Conservation (phyloP, 92 coral and sea anemone species). For the Plumapathes pennacea region DNA sequence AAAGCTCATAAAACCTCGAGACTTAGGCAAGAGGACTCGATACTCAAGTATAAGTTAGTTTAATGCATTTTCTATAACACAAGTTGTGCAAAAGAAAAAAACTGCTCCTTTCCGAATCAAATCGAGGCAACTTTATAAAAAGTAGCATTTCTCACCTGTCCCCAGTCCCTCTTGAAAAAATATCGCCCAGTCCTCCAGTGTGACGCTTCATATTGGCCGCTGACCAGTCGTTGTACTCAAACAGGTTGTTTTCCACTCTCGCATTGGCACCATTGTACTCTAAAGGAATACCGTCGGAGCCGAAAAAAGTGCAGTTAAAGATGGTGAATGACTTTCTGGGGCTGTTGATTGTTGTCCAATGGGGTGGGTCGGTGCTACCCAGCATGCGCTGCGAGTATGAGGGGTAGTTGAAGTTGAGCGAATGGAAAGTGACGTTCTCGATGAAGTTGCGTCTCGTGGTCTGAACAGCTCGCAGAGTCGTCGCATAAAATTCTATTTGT, state of each 20-base stretch:
- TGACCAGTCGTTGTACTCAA: conserved; percentile 78
- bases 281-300: conserved; percentile 72
- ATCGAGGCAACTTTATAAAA: too few species aligned
- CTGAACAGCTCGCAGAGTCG: conserved; percentile 48
- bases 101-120: too few species aligned
- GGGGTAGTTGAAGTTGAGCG: conserved; percentile 61
- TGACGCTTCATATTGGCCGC: conserved; percentile 55
- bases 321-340: conserved; percentile 27
- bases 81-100: too few species aligned
- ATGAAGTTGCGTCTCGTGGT: conserved; percentile 20
- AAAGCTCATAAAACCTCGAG: too few species aligned
- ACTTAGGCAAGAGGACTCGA: too few species aligned
- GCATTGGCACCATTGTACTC: conserved; percentile 56
- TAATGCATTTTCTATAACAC: too few species aligned
- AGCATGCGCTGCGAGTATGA: conserved; percentile 80
- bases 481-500: conserved; percentile 63
- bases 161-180: conserved; percentile 63
- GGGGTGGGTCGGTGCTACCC: conserved; percentile 48
- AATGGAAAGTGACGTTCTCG: conserved; percentile 42
- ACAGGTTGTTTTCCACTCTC: conserved; percentile 63
- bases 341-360: conserved; percentile 48
- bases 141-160: too few species aligned
- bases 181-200: conserved; percentile 62
- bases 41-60: too few species aligned
- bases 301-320: conserved; percentile 55